Percentiles rank a stretch among this genome's conserved stretches.
These are phyloP conservation scores for Melanotaenia pygmaea DNA, from an alignment of 2,797 vertebrate species.

Conservation along the genomic window DNA sequence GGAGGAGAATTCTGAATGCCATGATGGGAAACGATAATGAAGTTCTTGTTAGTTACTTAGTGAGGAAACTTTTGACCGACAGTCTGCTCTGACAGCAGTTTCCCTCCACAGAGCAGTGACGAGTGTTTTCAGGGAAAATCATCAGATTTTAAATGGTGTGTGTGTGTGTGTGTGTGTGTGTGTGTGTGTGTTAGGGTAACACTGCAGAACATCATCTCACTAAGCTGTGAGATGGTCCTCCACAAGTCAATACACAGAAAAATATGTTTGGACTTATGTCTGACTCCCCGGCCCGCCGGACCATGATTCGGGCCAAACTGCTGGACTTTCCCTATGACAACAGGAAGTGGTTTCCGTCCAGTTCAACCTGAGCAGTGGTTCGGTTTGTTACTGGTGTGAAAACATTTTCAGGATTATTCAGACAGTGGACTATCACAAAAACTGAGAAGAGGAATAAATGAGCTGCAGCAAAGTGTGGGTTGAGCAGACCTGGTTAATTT, in stretches of 20 bases:
- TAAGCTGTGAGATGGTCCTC: constrained; percentile 29
- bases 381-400: no score
- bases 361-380: no score
- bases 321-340: no score
- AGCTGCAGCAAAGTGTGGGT: background rate
- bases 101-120: background rate
- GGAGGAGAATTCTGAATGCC: constrained; percentile 21
- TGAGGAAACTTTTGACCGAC: background rate
- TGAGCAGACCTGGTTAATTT: no score
- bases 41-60: background rate
- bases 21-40: constrained; percentile 37
- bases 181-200: constrained; percentile 29
- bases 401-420: no score
- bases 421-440: no score
- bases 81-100: background rate
- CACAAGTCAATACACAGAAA: constrained; percentile 9
- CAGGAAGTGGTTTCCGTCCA: no score
- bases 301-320: no score
- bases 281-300: no score
- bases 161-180: constrained; percentile 27
- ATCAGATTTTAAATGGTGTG: constrained; percentile 4
- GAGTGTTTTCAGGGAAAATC: constrained; percentile 17
- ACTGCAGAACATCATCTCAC: constrained; percentile 62
- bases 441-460: background rate
- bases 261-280: background rate